Base-by-base conservation (phyloP, 1,140 invertebrate species). In the Hylaeus volcanicus region DNA sequence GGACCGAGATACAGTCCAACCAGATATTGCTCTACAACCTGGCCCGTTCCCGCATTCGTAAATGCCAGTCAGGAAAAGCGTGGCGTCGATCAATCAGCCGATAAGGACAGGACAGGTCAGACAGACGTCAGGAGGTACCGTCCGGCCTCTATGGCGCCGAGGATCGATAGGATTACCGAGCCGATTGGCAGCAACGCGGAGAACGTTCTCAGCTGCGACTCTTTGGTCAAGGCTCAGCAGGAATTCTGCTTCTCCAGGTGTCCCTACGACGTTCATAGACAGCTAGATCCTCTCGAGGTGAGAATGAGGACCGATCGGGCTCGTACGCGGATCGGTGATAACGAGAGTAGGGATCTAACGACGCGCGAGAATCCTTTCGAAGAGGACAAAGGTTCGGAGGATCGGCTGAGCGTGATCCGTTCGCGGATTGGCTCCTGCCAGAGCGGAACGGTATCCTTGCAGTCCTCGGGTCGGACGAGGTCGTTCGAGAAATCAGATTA, bases 401-500 rank as follows among this genome's bases (percentile, higher is more conserved):
- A 64, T 51, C 82, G 72, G 37, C 12, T 58, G 12, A 85, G 51
- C 12, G 78, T 48, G 66, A 80, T 80, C 14, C 72, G 26, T 11
- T 61, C 79, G 1, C 45, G 82, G 55, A 37, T 76, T 14, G 43
- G 51, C 2, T 15, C 66, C 9, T 76, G 65, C 11, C 77, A 70
- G 15, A 5, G 26, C 15, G 26, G 55, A 9, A n/a, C 73, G 9
- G 58, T 39, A 39, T 55, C 80, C 26, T 3, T 74, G 61, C 64
- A 71, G 12, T 75, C 64, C 2, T 37, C 64, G 1, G 64, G 43
- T 1, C 41, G 58, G 6, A 11, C 37, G 12, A 74, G 69, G 55
- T 63, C 71, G 1, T 69, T 51, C 45, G 80, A 85, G 41, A 84
- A 58, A 45, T 15, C 26, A 26, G 81, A 83, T 70, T 61, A 80